Evolutionary conservation across 1,140 invertebrate species (phyloP), one percentile per base, ranked within the genome.

Genomic region (Drosophila mayri): DNA sequence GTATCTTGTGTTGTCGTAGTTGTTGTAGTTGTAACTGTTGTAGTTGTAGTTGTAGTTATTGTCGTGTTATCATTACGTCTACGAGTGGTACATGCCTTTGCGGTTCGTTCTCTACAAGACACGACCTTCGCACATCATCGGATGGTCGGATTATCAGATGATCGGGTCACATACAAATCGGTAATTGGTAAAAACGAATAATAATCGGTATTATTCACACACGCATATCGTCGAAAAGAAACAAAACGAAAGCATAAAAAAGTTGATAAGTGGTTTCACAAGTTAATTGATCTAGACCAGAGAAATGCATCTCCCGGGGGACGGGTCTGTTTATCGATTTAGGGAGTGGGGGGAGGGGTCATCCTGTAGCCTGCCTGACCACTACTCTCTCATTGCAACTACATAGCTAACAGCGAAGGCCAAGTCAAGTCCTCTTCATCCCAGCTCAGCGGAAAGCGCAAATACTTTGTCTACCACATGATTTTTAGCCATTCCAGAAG

Each of bases 1-100:
- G 85, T 90, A 90, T 90, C 84, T 70, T 73, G 85, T 90, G 85
- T 90, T 90, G 86, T 87, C 83, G 83, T 79, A 87, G 65, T 86
- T 85, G 80, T 84, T 79, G 61, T 75, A 57, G 58, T 79, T 72
- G 65, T 84, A 63, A 63, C 78, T 66, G 76, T 84, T 61, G 68
- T 82, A 57, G 76, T 73, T 61, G 68, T 82, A 57, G 76, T 73
- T 86, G 82, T 86, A 60, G 81, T 81, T 88, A 88, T 79, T 91
- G 81, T 88, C 81, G 88, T 88, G 79, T 91, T 88, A 58, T 79
- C 86, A 81, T 81, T 90, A 90, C 86, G 50, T 81, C 83, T 85
- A 76, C 86, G 85, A 84, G 77, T 65, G 57, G 71, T 91, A 79
- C 88, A 91, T 91, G 88, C 88, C 88, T 81, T 91, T 85, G 76